Evolutionary conservation across 2,113 vertebrate species (phyloP), one percentile per base, ranked within the genome.

Genomic region (Acrocephalus arundinaceus): DNA sequence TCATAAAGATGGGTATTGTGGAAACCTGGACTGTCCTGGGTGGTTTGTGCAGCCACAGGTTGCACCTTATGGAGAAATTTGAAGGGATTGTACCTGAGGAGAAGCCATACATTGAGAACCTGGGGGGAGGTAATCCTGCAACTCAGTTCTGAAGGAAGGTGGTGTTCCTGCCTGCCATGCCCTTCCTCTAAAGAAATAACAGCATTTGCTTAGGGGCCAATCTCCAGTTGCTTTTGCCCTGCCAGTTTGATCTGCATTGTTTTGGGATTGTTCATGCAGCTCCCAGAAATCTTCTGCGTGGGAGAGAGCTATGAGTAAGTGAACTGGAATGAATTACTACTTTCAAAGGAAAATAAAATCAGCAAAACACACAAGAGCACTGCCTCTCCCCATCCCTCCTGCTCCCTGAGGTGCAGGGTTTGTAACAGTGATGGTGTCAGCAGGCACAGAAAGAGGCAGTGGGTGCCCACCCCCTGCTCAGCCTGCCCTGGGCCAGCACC

Each of bases 281-380:
- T 94, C 65, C 73, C 86, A 74, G 55, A 88, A 83, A 85, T 54
- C 33, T 31, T 83, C 41, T 81, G 90, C 3, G 63, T 95, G 90
- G 82, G 94, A 72, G 77, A 93, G 81, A 35, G 13, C 41, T 23
- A 9, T 79, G 92, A 96, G 78, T 87, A 83, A 96, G 71, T 48
- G 71, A 70, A 33, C 71, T 73, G 95, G 87, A 91, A 88, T 88
- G 85, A 91, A 68, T 89, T 71, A 51, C n/a, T 51, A 20, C 72
- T 87, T 94, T 85, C 58, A 93, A 85, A 66, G 16, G 13, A 74
- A 92, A 94, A 96, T 46, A 68, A 85, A 76, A 85, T 13, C 78
- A 87, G 13, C 24, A 41, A 73, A 95, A 79, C 58, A 31, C 58
- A 31, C 9, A 28, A 27, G 33, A 41, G 31, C 2, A 1, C 28